Evolutionary conservation across 2,888 invertebrate genomes (phyloP), one percentile per base, ranked within the genome.

Genomic region (Protodeltote pygarga): DNA sequence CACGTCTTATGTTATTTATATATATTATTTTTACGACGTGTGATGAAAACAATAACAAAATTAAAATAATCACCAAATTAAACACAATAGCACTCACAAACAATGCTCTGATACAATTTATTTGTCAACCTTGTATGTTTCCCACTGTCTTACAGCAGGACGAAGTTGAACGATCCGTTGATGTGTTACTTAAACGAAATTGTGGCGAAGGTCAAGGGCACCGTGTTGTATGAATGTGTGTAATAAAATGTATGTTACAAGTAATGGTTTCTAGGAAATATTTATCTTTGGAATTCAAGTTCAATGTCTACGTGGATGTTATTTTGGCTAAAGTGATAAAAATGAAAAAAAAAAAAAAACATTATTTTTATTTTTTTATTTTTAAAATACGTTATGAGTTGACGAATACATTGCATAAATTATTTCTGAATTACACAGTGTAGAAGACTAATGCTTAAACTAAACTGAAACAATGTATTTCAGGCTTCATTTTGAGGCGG

Each of bases 131-230:
- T 55, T 52, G 31, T 14, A 15, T 27, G 13, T 21, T 50, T 54
- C 38, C 32, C 40, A 35, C 9, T 11, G 5, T 21, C 42, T 27
- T 33, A 46, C 10, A 24, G 32, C 37, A 24, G 44, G 23, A 48
- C 44, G 21, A 37, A 67, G 72, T 50, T 71, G 59, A 71, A 67
- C 33, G 65, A 40, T 65, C 63, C 35, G 46, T 52, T 71, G 49
- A 54, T 53, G 55, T 57, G 41, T 41, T 51, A 47, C 51, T 50
- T 42, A 41, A 24, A 28, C 41, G 10, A 49, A 48, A 49, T 38
- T 39, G 25, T 16, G 14, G 5, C 24, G 53, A 50, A 62, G 64
- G 68, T 40, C 66, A 64, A 57, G 53, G 65, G 16, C 33, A 3
- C n/a, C 0, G 3, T 29, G 21, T 17, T 35, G 10, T 15, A 37